These are phyloP conservation scores for Pterobdella sp. DNA, from an alignment of 2,888 invertebrate genomes.

Conservation along the genomic window DNA sequence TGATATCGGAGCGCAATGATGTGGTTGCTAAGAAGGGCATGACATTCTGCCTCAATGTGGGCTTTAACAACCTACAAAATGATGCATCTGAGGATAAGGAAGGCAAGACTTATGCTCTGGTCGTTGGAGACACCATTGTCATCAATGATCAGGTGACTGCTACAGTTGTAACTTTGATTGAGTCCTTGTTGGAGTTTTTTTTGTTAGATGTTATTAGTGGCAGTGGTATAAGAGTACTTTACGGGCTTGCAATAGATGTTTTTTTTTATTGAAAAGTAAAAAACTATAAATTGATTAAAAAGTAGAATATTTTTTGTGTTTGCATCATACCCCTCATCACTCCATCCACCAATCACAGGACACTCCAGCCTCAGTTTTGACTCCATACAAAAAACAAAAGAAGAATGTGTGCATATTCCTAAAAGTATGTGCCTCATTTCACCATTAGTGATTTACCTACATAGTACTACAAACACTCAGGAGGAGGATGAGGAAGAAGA, in stretches of 20 bases:
- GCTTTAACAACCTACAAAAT: conserved; percentile 75
- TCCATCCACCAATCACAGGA: conserved; percentile 14
- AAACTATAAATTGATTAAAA: too few relatives aligned
- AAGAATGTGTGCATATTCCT: conserved; percentile 91
- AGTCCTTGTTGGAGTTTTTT: neutral
- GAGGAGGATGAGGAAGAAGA: conserved; percentile 60
- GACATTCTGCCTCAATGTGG: conserved; percentile 91
- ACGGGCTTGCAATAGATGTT: too few relatives aligned
- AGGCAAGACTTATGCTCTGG: conserved; percentile 79
- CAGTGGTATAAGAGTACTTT: neutral
- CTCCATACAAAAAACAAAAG: conserved; percentile 78
- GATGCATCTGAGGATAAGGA: conserved; percentile 67
- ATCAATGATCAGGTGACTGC: conserved; percentile 64
- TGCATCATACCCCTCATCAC: too few relatives aligned
- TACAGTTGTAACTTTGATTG: neutral
- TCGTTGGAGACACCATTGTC: conserved; percentile 91
- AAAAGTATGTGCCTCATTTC: too few relatives aligned
- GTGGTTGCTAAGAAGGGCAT: conserved; percentile 77
- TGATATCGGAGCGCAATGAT: conserved; percentile 81
- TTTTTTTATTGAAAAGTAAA: too few relatives aligned
- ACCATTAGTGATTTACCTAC: too few relatives aligned
- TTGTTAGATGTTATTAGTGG: neutral
- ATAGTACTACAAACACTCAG: too few relatives aligned
- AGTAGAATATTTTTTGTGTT: too few relatives aligned
- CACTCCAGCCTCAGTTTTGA: conserved; percentile 70